Evolutionary conservation across 2,797 vertebrate genomes (phyloP).

Genomic region (Chelonia mydas): DNA sequence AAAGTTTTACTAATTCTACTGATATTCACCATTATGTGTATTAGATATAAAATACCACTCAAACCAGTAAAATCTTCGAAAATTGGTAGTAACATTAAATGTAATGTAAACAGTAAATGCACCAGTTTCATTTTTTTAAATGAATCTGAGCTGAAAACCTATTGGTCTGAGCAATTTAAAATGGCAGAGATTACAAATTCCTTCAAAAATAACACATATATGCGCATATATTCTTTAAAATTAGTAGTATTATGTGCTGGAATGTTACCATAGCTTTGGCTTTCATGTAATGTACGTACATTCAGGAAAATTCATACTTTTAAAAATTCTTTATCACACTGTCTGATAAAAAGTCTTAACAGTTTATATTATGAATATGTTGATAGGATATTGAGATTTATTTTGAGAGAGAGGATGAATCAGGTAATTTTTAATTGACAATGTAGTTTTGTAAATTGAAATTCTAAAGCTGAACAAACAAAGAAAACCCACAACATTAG

Average conservation of each 20-base stretch:
- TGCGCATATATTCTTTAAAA: neutral
- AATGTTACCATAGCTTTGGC: neutral
- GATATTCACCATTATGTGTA: neutral
- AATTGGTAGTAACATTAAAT: neutral
- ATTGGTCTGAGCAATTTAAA: constrained; percentile 17
- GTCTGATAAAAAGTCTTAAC: neutral
- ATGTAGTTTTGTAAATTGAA: neutral
- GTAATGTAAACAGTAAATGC: constrained; percentile 8
- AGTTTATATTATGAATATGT: neutral
- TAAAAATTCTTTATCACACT: neutral
- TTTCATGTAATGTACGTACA: neutral
- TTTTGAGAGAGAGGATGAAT: neutral
- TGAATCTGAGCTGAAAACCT: constrained; percentile 8
- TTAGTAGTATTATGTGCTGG: neutral
- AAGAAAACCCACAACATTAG: neutral
- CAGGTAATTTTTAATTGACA: neutral
- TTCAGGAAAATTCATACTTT: neutral
- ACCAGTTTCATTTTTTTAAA: constrained; percentile 36
- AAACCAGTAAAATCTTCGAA: neutral
- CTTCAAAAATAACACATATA: neutral
- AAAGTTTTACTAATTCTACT: neutral
- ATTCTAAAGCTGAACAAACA: neutral
- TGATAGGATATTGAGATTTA: neutral
- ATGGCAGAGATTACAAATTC: constrained; percentile 36
- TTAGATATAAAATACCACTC: neutral